Evolutionary conservation across 2,113 vertebrate species (phyloP), one percentile per base, ranked within the genome.

Genomic region (Polyodon spathula): DNA sequence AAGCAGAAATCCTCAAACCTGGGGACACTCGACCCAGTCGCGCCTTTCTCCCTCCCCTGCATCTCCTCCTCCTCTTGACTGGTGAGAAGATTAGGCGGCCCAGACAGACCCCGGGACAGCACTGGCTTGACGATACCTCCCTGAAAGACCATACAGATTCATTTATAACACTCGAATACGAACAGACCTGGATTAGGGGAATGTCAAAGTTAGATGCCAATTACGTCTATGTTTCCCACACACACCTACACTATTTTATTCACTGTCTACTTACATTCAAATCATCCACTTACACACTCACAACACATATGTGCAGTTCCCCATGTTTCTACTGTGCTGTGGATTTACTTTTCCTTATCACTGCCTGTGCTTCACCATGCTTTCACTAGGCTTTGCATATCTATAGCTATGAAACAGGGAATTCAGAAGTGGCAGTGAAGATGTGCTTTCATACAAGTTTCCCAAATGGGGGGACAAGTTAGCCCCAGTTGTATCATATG

Each of bases 91-190:
- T 50, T 50, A 11, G 48, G 7, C 0, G 66, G 63, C 15, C 74
- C 70, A 37, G 70, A 71, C 42, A 68, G 60, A 40, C 70, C 59
- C 4, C 56, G 63, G n/a, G 58, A 58, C 38, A 71, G 48, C 39
- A 37, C 40, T 5, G 68, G 58, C 56, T 62, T 63, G 54, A 64
- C 64, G 0, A n/a, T 50, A 11, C 10, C 48, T n/a, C 15, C 48
- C 48, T 50, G 48, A 50, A 50, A 50, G 3, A n/a, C 1, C 48
- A 50, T n/a, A 12, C 48, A 50, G 15, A 50, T 14, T 11, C 48
- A 14, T 6, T 2, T 6, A n/a, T 50, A 11, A 50, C 27, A n/a
- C 48, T n/a, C 48, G 15, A n/a, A 6, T 10, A 6, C 48, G 12
- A 11, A 1, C 46, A 14, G 9, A 11, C 14, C 48, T 14, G 9